phyloP scores from a whole-genome alignment of 2,797 vertebrate genomes.

The Spinus olivaceus region DNA sequence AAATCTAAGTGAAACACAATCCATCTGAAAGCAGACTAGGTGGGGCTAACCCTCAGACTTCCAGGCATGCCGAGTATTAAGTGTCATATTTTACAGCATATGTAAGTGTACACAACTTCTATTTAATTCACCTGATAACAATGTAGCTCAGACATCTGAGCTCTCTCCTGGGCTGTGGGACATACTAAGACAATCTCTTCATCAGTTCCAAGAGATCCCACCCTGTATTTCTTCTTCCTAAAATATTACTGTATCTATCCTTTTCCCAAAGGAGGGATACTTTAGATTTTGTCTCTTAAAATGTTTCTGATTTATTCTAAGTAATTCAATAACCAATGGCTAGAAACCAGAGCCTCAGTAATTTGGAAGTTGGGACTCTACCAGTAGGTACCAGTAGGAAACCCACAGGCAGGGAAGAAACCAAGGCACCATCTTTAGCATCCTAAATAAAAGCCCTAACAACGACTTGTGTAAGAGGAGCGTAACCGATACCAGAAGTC shows the following conservation, averaged over 20 bases:
- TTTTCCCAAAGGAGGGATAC: background rate
- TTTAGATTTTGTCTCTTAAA: background rate
- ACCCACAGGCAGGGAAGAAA: background rate
- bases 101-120: background rate
- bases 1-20: background rate
- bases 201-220: background rate
- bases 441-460: background rate
- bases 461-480: background rate
- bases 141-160: background rate
- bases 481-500: background rate
- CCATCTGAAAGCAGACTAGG: background rate
- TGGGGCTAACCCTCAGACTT: background rate
- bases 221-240: background rate
- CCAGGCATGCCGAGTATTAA: background rate
- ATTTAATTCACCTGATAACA: conserved; percentile 4
- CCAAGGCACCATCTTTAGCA: background rate
- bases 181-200: background rate
- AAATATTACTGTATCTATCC: background rate
- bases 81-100: background rate
- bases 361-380: background rate
- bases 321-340: background rate
- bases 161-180: background rate
- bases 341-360: background rate
- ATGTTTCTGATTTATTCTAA: background rate
- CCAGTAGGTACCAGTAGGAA: background rate